Percentiles rank a stretch among this genome's conserved stretches.
These are phyloP conservation scores for Diadophis punctatus DNA, from an alignment of 2,113 vertebrate species.

Conservation along the genomic window DNA sequence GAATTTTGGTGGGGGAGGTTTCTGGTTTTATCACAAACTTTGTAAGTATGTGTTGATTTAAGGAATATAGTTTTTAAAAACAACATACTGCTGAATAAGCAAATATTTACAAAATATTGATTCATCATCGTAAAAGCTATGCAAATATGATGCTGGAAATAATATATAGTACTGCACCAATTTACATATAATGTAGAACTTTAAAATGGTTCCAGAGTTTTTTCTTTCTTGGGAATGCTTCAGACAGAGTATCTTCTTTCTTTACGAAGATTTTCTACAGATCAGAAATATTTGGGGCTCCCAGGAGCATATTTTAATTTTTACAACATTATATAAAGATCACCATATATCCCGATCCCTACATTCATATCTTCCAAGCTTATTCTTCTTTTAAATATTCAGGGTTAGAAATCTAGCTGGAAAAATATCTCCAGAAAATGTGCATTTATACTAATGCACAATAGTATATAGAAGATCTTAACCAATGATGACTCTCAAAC, in stretches of 20 bases:
- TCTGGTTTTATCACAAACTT: neutral
- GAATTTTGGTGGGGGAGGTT: neutral
- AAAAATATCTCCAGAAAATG: neutral
- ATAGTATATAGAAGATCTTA: neutral
- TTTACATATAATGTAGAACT: neutral
- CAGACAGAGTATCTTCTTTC: neutral
- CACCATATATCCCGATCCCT: neutral
- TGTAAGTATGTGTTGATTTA: neutral
- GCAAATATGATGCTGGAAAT: neutral
- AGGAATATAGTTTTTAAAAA: neutral
- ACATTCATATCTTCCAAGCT: neutral
- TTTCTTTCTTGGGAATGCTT: neutral
- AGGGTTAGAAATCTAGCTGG: neutral
- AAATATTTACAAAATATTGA: neutral
- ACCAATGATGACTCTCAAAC: too few species aligned
- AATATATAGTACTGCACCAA: neutral
- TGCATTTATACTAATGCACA: neutral
- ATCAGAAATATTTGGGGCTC: neutral
- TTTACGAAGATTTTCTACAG: neutral
- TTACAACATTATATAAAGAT: neutral
- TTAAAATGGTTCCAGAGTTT: neutral
- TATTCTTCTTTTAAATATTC: neutral
- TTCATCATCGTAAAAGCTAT: neutral
- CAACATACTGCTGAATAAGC: neutral
- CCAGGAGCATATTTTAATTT: neutral